These are phyloP conservation scores for Hypselothyrea guttata DNA, from an alignment of 2,888 invertebrate species.

Conservation along the genomic window DNA sequence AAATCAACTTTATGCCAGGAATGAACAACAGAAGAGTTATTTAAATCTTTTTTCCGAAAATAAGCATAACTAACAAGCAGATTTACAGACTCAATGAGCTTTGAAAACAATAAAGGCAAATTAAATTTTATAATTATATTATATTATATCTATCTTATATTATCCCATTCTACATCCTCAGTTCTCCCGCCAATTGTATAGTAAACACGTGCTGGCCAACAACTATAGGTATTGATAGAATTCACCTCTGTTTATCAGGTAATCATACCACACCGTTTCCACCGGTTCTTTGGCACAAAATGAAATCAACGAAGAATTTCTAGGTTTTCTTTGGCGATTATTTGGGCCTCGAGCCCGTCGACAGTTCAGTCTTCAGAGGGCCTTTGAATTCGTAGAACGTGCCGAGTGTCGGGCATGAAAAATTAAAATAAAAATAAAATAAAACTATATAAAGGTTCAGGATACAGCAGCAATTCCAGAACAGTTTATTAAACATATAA, in stretches of 20 bases:
- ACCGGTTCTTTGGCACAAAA: conserved; percentile 48
- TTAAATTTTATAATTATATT: too few relatives aligned
- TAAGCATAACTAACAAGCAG: conserved; percentile 14
- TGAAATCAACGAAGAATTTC: conserved; percentile 69
- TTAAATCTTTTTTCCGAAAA: conserved; percentile 17
- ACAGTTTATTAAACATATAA: neutral
- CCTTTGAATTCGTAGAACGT: conserved; percentile 64
- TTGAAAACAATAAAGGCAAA: too few relatives aligned
- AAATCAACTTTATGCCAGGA: conserved; percentile 54
- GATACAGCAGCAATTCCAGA: conserved; percentile 5
- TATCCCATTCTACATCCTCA: too few relatives aligned
- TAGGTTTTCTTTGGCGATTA: conserved; percentile 76
- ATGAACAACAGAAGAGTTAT: conserved; percentile 22
- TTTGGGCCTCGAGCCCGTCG: conserved; percentile 47
- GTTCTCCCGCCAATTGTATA: conserved; percentile 28
- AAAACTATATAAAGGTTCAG: neutral
- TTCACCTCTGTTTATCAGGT: conserved; percentile 51
- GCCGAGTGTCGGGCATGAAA: conserved; percentile 30
- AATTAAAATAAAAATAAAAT: neutral
- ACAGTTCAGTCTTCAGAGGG: conserved; percentile 66
- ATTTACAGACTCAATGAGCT: neutral
- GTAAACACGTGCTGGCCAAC: conserved; percentile 25
- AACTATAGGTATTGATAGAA: conserved; percentile 4
- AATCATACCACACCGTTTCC: conserved; percentile 45
- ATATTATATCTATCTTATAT: too few relatives aligned